Evolutionary conservation across 1,140 invertebrate species (phyloP), one percentile per base, ranked within the genome.

Genomic region (Himalopsyche phryganea): DNA sequence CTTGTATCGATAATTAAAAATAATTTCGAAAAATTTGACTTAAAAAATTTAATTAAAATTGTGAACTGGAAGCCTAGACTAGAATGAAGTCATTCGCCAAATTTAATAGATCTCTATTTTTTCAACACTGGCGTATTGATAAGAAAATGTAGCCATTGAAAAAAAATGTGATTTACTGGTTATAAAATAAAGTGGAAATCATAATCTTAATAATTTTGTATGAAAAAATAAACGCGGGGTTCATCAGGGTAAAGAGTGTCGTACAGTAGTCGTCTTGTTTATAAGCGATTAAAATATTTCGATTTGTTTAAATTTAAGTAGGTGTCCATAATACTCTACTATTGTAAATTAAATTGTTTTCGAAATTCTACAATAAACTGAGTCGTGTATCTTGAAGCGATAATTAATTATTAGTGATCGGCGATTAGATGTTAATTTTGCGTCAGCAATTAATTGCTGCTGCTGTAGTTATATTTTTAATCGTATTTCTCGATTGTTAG

Each of bases 161-260:
- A 42, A 45, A 38, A 20, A 55, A 49, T 63, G 61, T 63, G 61
- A 63, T 63, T 47, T 56, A 58, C 40, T 50, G 33, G 51, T 59
- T 51, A 59, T 69, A 65, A 71, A 69, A 74, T 73, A 71, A 75
- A 74, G 74, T 74, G 74, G 71, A 76, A 73, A 65, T 28, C 70
- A 75, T 77, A 75, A 75, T 74, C 71, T 44, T 58, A 58, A 61
- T 42, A 42, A 42, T 50, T 56, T 56, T 56, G 46, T 56, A 56
- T 32, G 46, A 57, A 52, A 56, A 54, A 54, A 46, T 72, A 75
- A 67, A 73, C 71, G 74, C 74, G 73, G 76, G 74, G 73, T 77
- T 71, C 68, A 76, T 76, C 76, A 78, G 76, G 76, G 76, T 78
- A 77, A n/a, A 75, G 76, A 73, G 71, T 77, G 73, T 76, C 74